Evolutionary conservation across 2,888 invertebrate genomes (phyloP), one percentile per base, ranked within the genome.

Genomic region (Drosophila subquinaria): DNA sequence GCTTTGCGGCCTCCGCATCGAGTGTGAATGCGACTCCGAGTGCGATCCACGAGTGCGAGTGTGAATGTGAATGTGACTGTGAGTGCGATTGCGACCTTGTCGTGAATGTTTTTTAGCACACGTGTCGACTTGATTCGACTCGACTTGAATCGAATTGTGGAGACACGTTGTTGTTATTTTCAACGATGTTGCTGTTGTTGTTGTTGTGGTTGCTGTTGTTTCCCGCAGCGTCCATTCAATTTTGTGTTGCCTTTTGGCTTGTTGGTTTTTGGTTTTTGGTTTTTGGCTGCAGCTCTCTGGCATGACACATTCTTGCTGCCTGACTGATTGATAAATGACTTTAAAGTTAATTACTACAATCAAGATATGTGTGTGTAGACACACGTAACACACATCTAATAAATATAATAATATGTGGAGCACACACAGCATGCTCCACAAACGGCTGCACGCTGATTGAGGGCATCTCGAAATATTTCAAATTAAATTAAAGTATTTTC

Each of bases 251-350:
- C 60, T 40, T 60, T 61, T 67, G 61, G 67, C 45, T 67, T 65
- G 56, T 23, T 23, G 23, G 23, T 23, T 73, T 67, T 51, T 42
- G 23, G 23, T 23, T 73, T 67, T 51, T 42, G 35, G 59, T 23
- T 73, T 67, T 51, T 45, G 35, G 59, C 23, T 66, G 65, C 56
- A 65, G 53, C 59, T 69, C 47, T 69, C 23, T 59, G 62, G 48
- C 69, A 75, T 76, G 83, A 81, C 82, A 88, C 76, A 88, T 85
- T 81, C 69, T 76, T 76, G 68, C 72, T 76, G 83, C 79, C 82
- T 23, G 23, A 23, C 23, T 88, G 88, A 84, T 84, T 84, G 84
- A 86, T 84, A 86, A 86, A 84, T 84, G 84, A 82, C 77, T 79
- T 79, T 73, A 73, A 68, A 76, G 66, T 79, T 88, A 88, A 86